These are phyloP conservation scores for Ceyx cyanopectus DNA, from an alignment of 2,113 vertebrate genomes.

Conservation along the genomic window DNA sequence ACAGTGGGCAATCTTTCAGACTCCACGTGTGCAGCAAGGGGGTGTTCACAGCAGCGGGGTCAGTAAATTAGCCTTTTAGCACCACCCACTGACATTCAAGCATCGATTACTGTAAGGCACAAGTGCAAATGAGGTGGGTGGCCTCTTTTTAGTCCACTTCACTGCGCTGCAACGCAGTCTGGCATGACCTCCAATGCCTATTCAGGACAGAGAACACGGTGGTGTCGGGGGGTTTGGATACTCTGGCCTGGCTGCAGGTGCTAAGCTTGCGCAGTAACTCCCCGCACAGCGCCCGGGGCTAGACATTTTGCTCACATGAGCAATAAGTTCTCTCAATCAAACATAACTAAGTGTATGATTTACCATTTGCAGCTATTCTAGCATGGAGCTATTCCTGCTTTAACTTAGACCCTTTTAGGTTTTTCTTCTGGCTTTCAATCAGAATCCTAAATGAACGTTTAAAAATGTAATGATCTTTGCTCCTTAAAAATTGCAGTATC, in stretches of 20 bases:
- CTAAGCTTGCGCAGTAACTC: constrained; percentile 18
- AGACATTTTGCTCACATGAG: constrained; percentile 61
- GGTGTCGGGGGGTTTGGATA: constrained; percentile 35
- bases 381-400: constrained; percentile 21
- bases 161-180: constrained; percentile 18
- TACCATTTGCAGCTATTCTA: constrained; percentile 44
- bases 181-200: constrained; percentile 59
- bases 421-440: constrained; percentile 59
- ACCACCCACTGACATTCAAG: constrained; percentile 41
- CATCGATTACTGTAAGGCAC: constrained; percentile 21
- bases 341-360: constrained; percentile 51
- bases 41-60: neutral
- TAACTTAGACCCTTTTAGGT: constrained; percentile 5
- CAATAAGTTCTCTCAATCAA: constrained; percentile 63
- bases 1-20: neutral
- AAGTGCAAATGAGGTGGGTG: constrained; percentile 62
- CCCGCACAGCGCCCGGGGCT: neutral
- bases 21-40: neutral
- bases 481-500: constrained; percentile 69
- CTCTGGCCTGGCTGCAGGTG: constrained; percentile 50
- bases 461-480: constrained; percentile 61
- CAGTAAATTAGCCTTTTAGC: constrained; percentile 48
- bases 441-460: constrained; percentile 64
- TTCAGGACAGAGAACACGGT: neutral
- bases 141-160: constrained; percentile 58